These are phyloP conservation scores for Cataglyphis rosenhaueri DNA, from an alignment of 2,888 invertebrate genomes.

Conservation along the genomic window DNA sequence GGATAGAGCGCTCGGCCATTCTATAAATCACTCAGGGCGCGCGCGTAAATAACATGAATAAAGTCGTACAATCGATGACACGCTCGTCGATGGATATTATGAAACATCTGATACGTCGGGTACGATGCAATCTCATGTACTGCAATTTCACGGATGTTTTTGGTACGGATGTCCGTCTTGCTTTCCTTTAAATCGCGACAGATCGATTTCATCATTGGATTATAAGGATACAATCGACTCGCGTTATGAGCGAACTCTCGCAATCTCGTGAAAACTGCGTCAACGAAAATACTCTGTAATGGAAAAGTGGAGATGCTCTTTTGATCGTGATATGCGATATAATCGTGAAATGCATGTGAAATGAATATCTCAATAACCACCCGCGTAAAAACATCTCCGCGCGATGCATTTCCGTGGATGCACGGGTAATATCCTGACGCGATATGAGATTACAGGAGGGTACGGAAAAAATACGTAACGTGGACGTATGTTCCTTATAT, in stretches of 20 bases:
- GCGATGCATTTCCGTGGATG: background rate
- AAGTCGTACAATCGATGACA: too few relatives aligned
- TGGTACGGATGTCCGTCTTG: background rate
- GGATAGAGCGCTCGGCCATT: too few relatives aligned
- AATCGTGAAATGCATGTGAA: background rate
- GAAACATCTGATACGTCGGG: too few relatives aligned
- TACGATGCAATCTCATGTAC: too few relatives aligned
- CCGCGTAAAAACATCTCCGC: background rate
- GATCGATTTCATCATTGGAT: background rate
- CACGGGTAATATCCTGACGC: background rate
- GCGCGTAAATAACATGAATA: too few relatives aligned
- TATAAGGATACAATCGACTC: background rate
- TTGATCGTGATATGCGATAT: background rate
- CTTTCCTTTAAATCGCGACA: too few relatives aligned
- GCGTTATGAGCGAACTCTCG: background rate
- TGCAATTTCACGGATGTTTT: background rate
- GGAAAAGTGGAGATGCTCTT: background rate
- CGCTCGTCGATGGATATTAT: too few relatives aligned
- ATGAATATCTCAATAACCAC: background rate
- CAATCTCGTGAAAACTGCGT: background rate
- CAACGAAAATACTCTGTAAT: background rate
- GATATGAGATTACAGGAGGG: background rate
- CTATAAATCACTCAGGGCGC: too few relatives aligned
- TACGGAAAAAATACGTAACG: too few relatives aligned
- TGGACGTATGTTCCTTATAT: too few relatives aligned